A percentile compares a stretch with the other conserved stretches of the same genome.
Evolutionary conservation across 2,797 vertebrate species (phyloP).

Genomic region (Limnodromus scolopaceus): DNA sequence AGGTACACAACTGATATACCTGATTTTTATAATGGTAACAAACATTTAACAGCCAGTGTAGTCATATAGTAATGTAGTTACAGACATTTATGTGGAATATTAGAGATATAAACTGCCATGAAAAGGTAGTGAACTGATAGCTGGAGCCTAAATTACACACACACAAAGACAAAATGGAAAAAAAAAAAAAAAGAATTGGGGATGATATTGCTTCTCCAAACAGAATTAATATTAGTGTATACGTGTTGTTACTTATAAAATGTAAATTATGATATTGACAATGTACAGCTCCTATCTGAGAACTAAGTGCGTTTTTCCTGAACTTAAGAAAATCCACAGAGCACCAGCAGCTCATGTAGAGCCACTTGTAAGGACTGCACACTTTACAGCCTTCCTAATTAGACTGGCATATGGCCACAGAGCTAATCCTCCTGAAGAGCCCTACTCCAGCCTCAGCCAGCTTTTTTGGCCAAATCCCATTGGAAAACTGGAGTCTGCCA

Average conservation of each 20-base stretch:
- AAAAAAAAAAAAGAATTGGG: background rate
- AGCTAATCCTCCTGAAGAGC: conserved; percentile 13
- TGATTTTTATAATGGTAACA: background rate
- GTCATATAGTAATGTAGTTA: background rate
- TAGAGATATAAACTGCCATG: background rate
- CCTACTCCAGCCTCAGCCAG: background rate
- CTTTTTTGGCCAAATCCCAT: background rate
- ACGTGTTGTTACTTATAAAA: background rate
- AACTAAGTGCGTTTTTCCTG: fast-evolving
- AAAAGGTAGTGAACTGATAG: background rate
- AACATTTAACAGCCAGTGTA: background rate
- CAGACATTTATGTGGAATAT: background rate
- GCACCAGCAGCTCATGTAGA: background rate
- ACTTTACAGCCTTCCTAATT: background rate
- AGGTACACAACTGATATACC: background rate
- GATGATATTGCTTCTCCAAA: background rate
- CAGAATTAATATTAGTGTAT: background rate
- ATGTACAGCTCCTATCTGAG: background rate
- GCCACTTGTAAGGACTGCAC: background rate
- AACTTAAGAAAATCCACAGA: background rate
- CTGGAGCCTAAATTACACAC: background rate
- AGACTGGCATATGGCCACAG: background rate
- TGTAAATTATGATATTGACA: background rate
- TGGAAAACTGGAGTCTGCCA: background rate
- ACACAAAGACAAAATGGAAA: background rate